phyloP scores from a whole-genome alignment of 2,113 vertebrate genomes.

The Anolis carolinensis region DNA sequence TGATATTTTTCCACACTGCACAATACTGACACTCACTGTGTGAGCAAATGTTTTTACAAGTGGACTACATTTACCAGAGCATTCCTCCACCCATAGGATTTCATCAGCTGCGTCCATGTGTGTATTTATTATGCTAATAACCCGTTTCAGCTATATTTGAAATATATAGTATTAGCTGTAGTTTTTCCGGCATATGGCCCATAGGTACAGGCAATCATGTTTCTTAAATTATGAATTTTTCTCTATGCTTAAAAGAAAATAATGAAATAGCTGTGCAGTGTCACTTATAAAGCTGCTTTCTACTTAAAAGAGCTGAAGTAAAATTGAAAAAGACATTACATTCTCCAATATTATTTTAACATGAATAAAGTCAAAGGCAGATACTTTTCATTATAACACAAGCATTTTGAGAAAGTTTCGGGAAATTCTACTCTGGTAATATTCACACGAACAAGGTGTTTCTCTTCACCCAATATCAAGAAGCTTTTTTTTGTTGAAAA shows the following conservation, averaged over 20 bases:
- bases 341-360: background rate
- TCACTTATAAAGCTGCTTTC: slow-evolving; percentile 30
- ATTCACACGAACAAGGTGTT: background rate
- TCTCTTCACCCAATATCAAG: background rate
- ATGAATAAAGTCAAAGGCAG: background rate
- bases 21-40: slow-evolving; percentile 22
- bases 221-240: slow-evolving; percentile 40
- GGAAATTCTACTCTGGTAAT: background rate
- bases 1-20: background rate
- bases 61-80: slow-evolving; percentile 25
- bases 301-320: background rate
- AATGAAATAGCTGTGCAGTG: slow-evolving; percentile 17
- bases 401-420: background rate
- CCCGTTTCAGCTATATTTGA: slow-evolving; percentile 38
- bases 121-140: slow-evolving; percentile 49
- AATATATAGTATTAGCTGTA: slow-evolving; percentile 22
- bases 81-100: slow-evolving; percentile 38
- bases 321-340: slow-evolving; percentile 4
- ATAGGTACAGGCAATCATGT: slow-evolving; percentile 20
- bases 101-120: slow-evolving; percentile 8
- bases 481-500: background rate
- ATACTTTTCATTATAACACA: background rate
- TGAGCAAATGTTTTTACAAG: slow-evolving; percentile 38
- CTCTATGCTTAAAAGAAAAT: background rate
- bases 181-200: slow-evolving; percentile 30